Conservation (phyloP, 2,113 vertebrate genomes). For the Smithornis capensis region DNA sequence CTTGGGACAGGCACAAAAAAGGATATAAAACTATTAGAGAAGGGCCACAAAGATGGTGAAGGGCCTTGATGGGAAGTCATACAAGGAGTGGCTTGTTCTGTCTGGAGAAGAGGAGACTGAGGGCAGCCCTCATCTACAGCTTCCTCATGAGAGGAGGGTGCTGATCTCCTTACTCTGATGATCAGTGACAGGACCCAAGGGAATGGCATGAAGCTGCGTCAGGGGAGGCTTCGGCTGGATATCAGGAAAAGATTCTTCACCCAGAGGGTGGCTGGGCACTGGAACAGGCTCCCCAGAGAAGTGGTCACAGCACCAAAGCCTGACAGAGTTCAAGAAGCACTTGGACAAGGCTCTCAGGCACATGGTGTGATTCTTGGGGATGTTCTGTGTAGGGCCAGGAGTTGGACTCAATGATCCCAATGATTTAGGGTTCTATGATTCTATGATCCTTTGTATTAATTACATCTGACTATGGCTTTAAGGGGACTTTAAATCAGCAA, state of each 20-base stretch:
- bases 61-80: not conserved
- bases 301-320: not conserved
- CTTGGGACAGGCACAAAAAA: not conserved
- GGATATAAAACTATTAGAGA: not conserved
- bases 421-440: not conserved
- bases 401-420: not conserved
- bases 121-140: fast-evolving
- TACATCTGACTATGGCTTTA: not conserved
- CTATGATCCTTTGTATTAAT: not conserved
- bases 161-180: not conserved
- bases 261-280: not conserved
- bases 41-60: not conserved
- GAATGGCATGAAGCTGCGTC: not conserved
- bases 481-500: not conserved
- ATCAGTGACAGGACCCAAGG: fast-evolving
- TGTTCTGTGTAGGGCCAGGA: not conserved
- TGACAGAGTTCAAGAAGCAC: not conserved
- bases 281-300: not conserved
- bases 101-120: not conserved
- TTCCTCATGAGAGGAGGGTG: not conserved
- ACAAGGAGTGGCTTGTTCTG: not conserved
- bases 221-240: not conserved
- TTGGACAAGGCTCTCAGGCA: not conserved
- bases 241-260: not conserved
- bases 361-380: not conserved